Base-by-base conservation (phyloP, 2,113 vertebrate genomes). In the Scalopus aquaticus region DNA sequence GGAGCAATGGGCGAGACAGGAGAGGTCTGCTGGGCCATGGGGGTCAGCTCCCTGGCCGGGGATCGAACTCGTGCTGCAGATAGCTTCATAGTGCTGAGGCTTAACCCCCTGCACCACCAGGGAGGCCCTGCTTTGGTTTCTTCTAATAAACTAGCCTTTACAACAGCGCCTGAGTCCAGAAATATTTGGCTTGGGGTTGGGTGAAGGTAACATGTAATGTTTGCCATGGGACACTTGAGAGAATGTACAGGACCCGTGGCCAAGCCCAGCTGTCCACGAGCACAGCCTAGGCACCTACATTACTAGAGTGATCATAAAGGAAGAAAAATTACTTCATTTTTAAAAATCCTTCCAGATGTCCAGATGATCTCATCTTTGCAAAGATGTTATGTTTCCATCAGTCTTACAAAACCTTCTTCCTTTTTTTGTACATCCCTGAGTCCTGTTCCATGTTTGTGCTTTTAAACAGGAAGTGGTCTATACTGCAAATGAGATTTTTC, bases 311-410 rank as follows among this genome's bases (percentile, higher is more conserved):
- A 93, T 81, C 73, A 69, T 11, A 65, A 73, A 69, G 30, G 35
- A 62, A 81, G 70, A 80, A 89, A 51, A 65, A 82, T 11, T 3
- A 72, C 24, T 90, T 39, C 60, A 78, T 65, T 88, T 85, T 67
- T n/a, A 67, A 72, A 94, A 94, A 44, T 78, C n/a, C 74, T 92
- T 94, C 80, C 94, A 78, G 81, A 72, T 15, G 82, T 49, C 77
- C 69, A n/a, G 9, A 49, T 67, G 1, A 69, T n/a, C 51, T 92
- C 80, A 62, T 85, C 80, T 94, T 80, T 87, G n/a, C 72, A 86
- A 82, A 91, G 72, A 42, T 8, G 37, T 37, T 51, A 35, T 15
- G 79, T 51, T 90, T 67, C 84, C 64, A 82, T 65, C 54, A 88
- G 81, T 19, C 51, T 73, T 49, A 5, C 11, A 20, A 92, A 84